Conservation (phyloP, 2,113 vertebrate species). For the Hippolais icterina region DNA sequence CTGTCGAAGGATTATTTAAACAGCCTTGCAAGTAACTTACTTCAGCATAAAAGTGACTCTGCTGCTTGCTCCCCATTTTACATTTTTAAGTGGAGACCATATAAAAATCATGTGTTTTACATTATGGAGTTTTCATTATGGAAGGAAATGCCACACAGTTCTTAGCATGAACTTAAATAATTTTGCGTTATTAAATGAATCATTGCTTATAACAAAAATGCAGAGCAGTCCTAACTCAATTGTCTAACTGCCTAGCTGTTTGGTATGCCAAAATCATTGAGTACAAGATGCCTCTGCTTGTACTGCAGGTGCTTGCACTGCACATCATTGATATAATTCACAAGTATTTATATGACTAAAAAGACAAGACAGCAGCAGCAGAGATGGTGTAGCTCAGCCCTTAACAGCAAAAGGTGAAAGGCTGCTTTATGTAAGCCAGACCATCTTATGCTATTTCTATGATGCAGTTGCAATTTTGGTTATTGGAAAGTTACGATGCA, state of each 20-base stretch:
- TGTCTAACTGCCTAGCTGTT: neutral
- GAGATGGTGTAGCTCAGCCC: neutral
- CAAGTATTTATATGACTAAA: neutral
- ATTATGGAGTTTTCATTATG: neutral
- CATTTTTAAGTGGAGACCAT: neutral
- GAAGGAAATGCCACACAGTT: neutral
- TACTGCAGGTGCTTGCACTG: neutral
- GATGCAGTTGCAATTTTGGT: neutral
- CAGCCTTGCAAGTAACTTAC: neutral
- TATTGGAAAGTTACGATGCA: neutral
- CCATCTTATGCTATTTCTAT: neutral
- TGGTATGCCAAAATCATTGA: neutral
- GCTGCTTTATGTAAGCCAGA: neutral
- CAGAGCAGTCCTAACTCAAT: neutral
- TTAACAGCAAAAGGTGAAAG: neutral
- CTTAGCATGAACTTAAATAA: neutral
- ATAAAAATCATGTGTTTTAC: neutral
- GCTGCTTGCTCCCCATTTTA: neutral
- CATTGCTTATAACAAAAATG: neutral
- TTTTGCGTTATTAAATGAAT: neutral
- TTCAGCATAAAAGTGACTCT: neutral
- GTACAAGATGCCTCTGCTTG: neutral
- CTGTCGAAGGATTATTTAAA: neutral
- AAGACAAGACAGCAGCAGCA: neutral
- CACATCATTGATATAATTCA: neutral